Base-by-base conservation (phyloP, 2,888 invertebrate species). In the Orthosia gracilis region DNA sequence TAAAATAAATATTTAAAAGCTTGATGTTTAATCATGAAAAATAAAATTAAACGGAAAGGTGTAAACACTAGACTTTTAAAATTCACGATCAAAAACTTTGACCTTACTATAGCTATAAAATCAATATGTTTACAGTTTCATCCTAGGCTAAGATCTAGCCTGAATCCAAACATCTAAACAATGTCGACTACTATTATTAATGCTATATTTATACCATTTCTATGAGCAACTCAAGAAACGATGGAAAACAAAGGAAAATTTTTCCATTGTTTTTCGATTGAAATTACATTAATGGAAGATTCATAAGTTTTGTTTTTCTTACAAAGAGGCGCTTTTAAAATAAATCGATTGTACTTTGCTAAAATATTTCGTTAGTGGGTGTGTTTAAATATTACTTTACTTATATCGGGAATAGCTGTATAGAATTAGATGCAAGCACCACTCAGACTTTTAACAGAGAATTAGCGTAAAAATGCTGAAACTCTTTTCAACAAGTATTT, bases 141-240 rank as follows among this genome's bases (percentile, higher is more conserved):
- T 54, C 45, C 59, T 65, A 73, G 58, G 23, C 31, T 3, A 18
- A 58, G 4, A 78, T 47, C 66, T 55, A 83, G 58, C n/a, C 54
- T 3, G 18, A 70, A 26, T 67, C 49, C 61, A 57, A 49, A 63
- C 63, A 63, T 59, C 59, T 59, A 54, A n/a, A 47, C 55, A 70
- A 55, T 67, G 31, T 65, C 68, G 40, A 80, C 40, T 49, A 13
- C 49, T 69, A 54, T 65, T 83, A 68, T 23, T 40, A 64, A 63
- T 54, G 17, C 21, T 49, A 65, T 59, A 73, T 79, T 73, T 69
- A 79, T 73, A 31, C n/a, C 0, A 23, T 62, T 79, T 81, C 80
- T 67, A 68, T 26, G 57, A 55, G 17, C 50, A 12, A 9, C 40
- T 49, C n/a, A 21, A 50, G 4, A 26, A 59, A 63, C 62, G n/a